phyloP scores from a whole-genome alignment of 2,797 vertebrate genomes.

The Sebastes glaucus region DNA sequence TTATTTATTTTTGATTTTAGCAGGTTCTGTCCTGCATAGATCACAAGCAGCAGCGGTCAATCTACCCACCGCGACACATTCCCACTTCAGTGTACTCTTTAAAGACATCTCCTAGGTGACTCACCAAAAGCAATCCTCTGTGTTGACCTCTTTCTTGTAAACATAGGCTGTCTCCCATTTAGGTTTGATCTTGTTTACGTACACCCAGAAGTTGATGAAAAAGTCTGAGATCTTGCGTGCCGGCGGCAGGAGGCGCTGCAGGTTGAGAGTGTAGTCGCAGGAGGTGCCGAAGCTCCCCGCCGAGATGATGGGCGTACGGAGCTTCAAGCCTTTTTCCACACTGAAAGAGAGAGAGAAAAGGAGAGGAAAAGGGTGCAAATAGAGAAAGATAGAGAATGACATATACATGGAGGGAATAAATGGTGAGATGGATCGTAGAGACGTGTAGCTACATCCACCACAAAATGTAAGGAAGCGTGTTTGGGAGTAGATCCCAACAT shows the following conservation, averaged over 20 bases:
- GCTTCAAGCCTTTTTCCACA: conserved; percentile 78
- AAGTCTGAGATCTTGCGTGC: conserved; percentile 90
- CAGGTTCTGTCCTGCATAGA: no score
- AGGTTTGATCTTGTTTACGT: conserved; percentile 70
- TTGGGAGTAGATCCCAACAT: not conserved
- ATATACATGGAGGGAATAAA: not conserved
- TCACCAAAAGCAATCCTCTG: conserved; percentile 93
- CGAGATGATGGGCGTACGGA: conserved; percentile 89
- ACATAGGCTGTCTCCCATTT: conserved; percentile 86
- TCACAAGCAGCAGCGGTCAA: not conserved
- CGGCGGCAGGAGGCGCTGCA: conserved; percentile 91
- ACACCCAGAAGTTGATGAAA: conserved; percentile 87
- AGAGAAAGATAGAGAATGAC: not conserved
- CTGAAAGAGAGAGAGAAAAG: conserved; percentile 51
- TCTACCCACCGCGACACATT: not conserved
- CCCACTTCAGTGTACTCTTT: not conserved
- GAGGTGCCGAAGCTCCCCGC: conserved; percentile 92
- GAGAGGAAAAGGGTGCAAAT: not conserved
- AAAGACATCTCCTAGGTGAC: conserved; percentile 20
- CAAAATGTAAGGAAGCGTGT: not conserved
- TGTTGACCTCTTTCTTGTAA: conserved; percentile 83
- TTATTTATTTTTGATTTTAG: no score
- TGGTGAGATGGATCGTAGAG: not conserved
- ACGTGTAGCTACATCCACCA: not conserved
- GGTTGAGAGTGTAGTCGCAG: conserved; percentile 87